Evolutionary conservation across 2,888 invertebrate species (phyloP).

Genomic region (Cheilosia grossa): DNA sequence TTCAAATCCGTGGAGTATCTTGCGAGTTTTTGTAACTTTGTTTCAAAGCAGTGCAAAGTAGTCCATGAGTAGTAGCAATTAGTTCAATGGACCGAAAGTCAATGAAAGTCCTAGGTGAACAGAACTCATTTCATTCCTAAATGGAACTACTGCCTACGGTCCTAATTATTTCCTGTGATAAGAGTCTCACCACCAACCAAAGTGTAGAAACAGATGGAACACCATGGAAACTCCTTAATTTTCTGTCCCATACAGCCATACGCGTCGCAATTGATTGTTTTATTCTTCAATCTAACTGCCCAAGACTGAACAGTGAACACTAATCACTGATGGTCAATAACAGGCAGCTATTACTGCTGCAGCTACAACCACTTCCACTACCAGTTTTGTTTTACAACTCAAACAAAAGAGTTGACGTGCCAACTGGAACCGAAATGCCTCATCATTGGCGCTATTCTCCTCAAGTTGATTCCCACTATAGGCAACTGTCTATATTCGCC

Average conservation of each 20-base stretch:
- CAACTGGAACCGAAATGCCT: conserved; percentile 17
- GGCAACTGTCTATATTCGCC: conserved; percentile 6
- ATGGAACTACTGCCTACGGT: too few relatives aligned
- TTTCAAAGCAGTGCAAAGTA: too few relatives aligned
- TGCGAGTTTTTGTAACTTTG: too few relatives aligned
- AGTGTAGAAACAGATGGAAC: too few relatives aligned
- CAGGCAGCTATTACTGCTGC: not conserved
- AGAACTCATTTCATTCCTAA: too few relatives aligned
- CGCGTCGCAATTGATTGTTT: not conserved
- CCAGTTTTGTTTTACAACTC: conserved; percentile 1
- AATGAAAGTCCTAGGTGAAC: too few relatives aligned
- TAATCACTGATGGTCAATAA: not conserved
- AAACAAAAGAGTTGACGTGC: conserved; percentile 26
- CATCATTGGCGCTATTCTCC: conserved; percentile 5
- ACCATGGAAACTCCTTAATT: too few relatives aligned
- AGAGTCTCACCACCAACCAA: too few relatives aligned
- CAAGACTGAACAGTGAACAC: not conserved
- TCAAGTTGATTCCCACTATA: conserved; percentile 22
- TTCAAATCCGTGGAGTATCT: too few relatives aligned
- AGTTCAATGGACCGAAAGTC: too few relatives aligned
- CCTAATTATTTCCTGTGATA: too few relatives aligned
- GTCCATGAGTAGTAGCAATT: too few relatives aligned
- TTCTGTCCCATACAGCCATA: not conserved
- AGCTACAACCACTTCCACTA: not conserved
- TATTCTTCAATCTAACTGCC: not conserved